A percentile compares a stretch with the other conserved stretches of the same genome.
These are phyloP conservation scores for Gymnarchus niloticus DNA, from an alignment of 2,113 vertebrate species.

Conservation along the genomic window DNA sequence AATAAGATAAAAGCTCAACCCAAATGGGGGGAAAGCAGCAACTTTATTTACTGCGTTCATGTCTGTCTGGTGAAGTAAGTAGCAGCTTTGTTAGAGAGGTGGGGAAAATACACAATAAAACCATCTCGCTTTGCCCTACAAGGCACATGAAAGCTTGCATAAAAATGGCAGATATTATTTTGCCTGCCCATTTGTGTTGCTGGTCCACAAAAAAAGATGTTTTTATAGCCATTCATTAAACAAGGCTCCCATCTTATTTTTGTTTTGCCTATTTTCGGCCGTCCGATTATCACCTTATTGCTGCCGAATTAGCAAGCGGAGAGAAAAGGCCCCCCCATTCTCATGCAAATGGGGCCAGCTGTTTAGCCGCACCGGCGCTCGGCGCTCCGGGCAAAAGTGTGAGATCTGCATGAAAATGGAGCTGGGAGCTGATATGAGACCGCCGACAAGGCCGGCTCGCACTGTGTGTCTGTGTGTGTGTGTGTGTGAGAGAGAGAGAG, in stretches of 20 bases:
- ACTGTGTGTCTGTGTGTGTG: neutral
- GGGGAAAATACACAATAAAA: neutral
- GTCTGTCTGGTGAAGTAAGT: neutral
- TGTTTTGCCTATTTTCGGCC: constrained; percentile 61
- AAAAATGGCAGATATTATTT: constrained; percentile 22
- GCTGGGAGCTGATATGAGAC: constrained; percentile 55
- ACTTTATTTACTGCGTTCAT: constrained; percentile 17
- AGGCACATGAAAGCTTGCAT: neutral
- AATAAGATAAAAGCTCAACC: neutral
- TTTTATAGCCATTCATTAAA: constrained; percentile 35
- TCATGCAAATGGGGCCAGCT: constrained; percentile 73
- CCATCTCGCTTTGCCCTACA: neutral
- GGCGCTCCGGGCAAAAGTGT: constrained; percentile 55
- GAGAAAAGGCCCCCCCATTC: constrained; percentile 67
- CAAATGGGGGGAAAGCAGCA: neutral
- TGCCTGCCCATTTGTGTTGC: constrained; percentile 16
- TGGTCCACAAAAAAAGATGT: constrained; percentile 28
- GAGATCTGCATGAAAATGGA: constrained; percentile 69
- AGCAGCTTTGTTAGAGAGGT: neutral
- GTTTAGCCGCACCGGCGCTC: constrained; percentile 60
- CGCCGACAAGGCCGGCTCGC: constrained; percentile 57
- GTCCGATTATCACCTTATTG: constrained; percentile 68
- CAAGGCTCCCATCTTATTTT: constrained; percentile 54
- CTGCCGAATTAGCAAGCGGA: constrained; percentile 65
- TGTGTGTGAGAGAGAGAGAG: constrained; percentile 9